These are phyloP conservation scores for Kradibia gibbosae DNA, from an alignment of 1,140 invertebrate species.

Conservation along the genomic window DNA sequence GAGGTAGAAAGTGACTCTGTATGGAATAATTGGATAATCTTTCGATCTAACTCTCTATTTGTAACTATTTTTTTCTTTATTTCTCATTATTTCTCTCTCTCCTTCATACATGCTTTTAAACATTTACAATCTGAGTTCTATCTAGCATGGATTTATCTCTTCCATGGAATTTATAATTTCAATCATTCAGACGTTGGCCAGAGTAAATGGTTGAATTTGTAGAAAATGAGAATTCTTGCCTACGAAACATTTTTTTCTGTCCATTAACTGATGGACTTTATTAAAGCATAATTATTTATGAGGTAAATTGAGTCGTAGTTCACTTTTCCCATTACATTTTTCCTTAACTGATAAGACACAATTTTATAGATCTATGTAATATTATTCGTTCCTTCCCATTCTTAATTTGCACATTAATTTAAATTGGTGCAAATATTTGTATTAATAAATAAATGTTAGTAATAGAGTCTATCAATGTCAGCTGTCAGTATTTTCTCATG, in stretches of 20 bases:
- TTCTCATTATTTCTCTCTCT: slow-evolving; percentile 47
- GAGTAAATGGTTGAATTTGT: slow-evolving; percentile 39
- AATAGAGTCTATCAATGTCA: background rate
- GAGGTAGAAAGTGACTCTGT: background rate
- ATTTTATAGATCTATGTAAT: too few relatives aligned
- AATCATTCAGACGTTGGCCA: slow-evolving; percentile 40
- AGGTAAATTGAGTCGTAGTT: background rate
- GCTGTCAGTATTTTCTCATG: background rate
- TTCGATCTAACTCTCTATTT: too few relatives aligned
- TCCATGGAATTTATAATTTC: slow-evolving; percentile 38
- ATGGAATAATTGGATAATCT: too few relatives aligned
- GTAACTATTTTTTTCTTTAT: too few relatives aligned
- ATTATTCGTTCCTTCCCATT: too few relatives aligned
- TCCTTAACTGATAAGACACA: background rate
- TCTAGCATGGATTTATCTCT: slow-evolving; percentile 42
- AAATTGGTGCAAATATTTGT: too few relatives aligned
- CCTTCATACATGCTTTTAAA: too few relatives aligned
- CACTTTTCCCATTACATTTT: background rate
- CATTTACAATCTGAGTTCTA: too few relatives aligned
- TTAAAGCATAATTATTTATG: background rate
- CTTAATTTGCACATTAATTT: too few relatives aligned
- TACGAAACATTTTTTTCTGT: slow-evolving; percentile 11
- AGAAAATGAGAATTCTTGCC: slow-evolving; percentile 36
- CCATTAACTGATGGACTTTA: slow-evolving; percentile 29
- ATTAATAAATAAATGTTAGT: too few relatives aligned